Percentiles rank a stretch among this genome's conserved stretches.
Evolutionary conservation across 1,140 invertebrate species (phyloP).

Genomic region (Papilio machaon): DNA sequence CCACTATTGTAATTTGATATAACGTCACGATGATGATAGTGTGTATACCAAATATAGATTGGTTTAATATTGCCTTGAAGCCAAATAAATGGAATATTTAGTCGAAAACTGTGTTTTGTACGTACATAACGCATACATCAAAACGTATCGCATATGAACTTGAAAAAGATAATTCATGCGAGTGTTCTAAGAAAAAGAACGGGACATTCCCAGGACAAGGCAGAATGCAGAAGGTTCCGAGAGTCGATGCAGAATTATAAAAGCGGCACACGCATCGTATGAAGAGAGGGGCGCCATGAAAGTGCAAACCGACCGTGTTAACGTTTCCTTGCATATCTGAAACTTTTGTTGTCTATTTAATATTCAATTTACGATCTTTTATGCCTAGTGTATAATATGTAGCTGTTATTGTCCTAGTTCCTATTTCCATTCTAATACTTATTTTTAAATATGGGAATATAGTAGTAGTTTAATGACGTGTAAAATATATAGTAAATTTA

Average conservation of each 20-base stretch:
- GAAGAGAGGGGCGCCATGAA: slow-evolving; percentile 32
- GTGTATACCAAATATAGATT: not conserved
- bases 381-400: not conserved
- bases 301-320: slow-evolving; percentile 30
- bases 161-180: slow-evolving; percentile 30
- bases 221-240: slow-evolving; percentile 22
- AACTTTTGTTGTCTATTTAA: slow-evolving; percentile 20
- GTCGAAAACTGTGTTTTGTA: not conserved
- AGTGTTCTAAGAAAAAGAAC: slow-evolving; percentile 16
- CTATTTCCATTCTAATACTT: not conserved
- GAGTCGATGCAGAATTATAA: slow-evolving; percentile 32
- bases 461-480: too few relatives aligned
- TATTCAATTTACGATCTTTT: slow-evolving; percentile 13
- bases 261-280: slow-evolving; percentile 30
- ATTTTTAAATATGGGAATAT: not conserved
- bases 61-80: not conserved
- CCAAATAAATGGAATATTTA: not conserved
- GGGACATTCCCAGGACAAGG: slow-evolving; percentile 32
- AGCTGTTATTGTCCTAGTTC: slow-evolving; percentile 1
- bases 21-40: not conserved
- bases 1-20: not conserved
- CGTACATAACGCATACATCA: not conserved
- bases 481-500: too few relatives aligned
- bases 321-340: slow-evolving; percentile 6
- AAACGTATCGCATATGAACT: slow-evolving; percentile 8